Evolutionary conservation across 2,113 vertebrate species (phyloP).

Genomic region (Entomyzon cyanotis): DNA sequence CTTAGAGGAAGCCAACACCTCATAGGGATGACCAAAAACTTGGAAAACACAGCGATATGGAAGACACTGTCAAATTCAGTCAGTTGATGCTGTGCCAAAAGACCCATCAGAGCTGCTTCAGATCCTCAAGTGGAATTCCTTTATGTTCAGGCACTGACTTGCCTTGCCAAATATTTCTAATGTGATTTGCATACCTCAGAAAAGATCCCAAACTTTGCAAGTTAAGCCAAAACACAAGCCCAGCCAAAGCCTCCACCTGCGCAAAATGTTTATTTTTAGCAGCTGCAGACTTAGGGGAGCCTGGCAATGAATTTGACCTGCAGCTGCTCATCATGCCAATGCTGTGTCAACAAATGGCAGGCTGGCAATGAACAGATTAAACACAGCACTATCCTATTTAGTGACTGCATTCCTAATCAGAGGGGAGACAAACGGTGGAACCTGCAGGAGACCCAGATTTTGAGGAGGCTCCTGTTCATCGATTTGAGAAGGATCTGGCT

Average conservation of each 20-base stretch:
- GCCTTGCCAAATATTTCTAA: conserved; percentile 52
- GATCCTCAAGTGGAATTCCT: conserved; percentile 31
- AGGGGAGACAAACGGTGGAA: background rate
- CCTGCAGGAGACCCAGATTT: background rate
- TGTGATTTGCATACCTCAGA: conserved; percentile 48
- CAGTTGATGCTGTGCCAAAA: background rate
- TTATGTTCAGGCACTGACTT: conserved; percentile 39
- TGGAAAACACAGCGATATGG: background rate
- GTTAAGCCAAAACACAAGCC: conserved; percentile 56
- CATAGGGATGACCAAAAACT: background rate
- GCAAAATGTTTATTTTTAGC: conserved; percentile 66
- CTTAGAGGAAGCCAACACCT: background rate
- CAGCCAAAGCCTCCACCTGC: conserved; percentile 59
- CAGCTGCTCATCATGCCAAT: conserved; percentile 46
- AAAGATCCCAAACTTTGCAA: conserved; percentile 49
- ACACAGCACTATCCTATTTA: background rate
- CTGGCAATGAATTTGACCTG: conserved; percentile 38
- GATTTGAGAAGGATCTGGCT: background rate
- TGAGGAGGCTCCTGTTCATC: background rate
- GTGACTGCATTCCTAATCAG: background rate
- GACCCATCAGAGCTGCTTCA: background rate
- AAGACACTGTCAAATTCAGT: background rate
- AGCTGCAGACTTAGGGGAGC: conserved; percentile 46
- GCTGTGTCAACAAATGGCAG: conserved; percentile 44
- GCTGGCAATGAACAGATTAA: conserved; percentile 10